Conservation (phyloP, 2,888 invertebrate genomes). For the Thyatira batis region DNA sequence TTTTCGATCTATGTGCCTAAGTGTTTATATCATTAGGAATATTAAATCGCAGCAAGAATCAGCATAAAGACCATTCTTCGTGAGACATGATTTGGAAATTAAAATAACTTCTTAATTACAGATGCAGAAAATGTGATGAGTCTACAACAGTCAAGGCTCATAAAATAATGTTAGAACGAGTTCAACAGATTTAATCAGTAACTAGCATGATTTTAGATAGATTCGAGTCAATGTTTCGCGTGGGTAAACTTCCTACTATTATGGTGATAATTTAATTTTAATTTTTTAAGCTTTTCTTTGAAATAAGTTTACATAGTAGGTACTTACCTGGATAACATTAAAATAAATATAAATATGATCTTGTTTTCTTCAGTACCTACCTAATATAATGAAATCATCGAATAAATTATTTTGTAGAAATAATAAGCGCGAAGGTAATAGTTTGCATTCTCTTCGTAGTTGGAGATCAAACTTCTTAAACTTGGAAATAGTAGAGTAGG, state of each 20-base stretch:
- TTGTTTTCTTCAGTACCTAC: background rate
- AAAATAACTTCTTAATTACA: no score
- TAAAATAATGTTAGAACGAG: constrained; percentile 8
- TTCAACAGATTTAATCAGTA: constrained; percentile 6
- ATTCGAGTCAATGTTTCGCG: background rate
- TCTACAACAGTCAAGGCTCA: constrained; percentile 5
- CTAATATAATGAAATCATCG: background rate
- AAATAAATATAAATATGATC: background rate
- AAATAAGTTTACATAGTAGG: background rate
- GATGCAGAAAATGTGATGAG: constrained; percentile 18
- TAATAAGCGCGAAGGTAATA: no score
- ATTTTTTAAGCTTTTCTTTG: background rate
- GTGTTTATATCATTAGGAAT: no score
- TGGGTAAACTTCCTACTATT: background rate
- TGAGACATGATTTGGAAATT: no score
- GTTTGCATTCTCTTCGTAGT: no score
- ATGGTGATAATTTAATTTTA: background rate
- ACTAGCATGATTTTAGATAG: no score
- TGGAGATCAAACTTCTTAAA: no score
- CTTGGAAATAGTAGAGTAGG: no score
- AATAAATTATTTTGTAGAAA: no score
- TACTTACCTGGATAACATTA: background rate
- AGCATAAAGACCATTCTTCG: no score
- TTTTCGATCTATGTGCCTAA: no score
- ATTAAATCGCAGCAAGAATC: no score